Conservation (phyloP, 2,113 vertebrate genomes). For the Ammospiza caudacuta region DNA sequence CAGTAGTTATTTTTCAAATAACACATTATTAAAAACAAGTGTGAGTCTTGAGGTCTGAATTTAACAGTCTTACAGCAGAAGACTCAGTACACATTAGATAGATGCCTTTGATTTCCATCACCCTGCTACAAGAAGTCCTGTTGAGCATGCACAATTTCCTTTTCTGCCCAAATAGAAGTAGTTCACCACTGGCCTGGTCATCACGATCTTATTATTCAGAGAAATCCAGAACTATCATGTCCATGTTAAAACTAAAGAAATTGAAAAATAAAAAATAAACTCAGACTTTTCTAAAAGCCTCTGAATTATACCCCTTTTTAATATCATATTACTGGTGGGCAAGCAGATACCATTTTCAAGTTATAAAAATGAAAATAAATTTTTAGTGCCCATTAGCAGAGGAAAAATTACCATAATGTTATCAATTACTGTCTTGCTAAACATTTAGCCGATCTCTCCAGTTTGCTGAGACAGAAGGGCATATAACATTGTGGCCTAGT, state of each 20-base stretch:
- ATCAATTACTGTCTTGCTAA: constrained; percentile 55
- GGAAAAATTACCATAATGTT: background rate
- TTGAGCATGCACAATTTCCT: background rate
- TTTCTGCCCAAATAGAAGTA: background rate
- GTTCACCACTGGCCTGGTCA: background rate
- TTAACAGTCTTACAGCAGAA: background rate
- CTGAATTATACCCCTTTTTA: background rate
- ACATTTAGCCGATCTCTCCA: constrained; percentile 27
- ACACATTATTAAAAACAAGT: rapidly evolving
- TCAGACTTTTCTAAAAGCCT: background rate
- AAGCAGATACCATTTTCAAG: constrained; percentile 14
- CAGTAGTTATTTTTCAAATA: background rate
- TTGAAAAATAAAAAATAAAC: background rate
- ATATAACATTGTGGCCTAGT: background rate
- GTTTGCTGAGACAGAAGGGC: constrained; percentile 28
- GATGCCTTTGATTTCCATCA: background rate
- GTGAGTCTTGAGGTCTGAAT: background rate
- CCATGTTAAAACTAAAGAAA: background rate
- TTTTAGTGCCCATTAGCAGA: constrained; percentile 20
- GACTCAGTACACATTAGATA: background rate
- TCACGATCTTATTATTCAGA: background rate
- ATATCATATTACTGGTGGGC: background rate
- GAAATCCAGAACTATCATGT: background rate
- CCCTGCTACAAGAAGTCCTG: background rate
- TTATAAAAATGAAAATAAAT: constrained; percentile 49